Conservation (phyloP, 2,113 vertebrate genomes). For the Eublepharis macularius region DNA sequence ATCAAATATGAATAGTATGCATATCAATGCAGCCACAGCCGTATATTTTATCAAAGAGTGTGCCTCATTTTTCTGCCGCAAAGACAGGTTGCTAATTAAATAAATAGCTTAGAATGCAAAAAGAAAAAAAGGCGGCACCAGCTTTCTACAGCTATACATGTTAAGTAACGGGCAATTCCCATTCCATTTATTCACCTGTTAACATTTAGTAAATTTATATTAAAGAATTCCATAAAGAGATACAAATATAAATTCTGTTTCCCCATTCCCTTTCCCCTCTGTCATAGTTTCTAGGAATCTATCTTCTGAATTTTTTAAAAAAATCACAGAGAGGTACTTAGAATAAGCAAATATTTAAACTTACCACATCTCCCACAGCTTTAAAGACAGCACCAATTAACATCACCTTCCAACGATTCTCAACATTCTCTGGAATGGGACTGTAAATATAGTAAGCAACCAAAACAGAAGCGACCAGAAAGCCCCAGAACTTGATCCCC, state of each 20-base stretch:
- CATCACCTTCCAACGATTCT: constrained; percentile 81
- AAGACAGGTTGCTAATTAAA: not conserved
- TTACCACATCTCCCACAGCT: constrained; percentile 77
- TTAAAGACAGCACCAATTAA: constrained; percentile 53
- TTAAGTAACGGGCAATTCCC: not conserved
- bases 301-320: not conserved
- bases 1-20: not conserved
- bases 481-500: constrained; percentile 74
- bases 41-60: not conserved
- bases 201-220: fast-evolving
- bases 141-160: not conserved
- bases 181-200: fast-evolving
- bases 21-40: not conserved
- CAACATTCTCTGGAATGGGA: constrained; percentile 81
- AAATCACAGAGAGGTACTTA: not conserved
- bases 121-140: fast-evolving
- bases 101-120: not conserved
- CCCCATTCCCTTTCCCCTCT: fast-evolving
- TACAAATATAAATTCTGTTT: not conserved
- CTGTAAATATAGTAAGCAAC: constrained; percentile 81
- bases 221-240: not conserved
- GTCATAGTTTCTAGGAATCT: not conserved
- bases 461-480: constrained; percentile 71
- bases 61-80: not conserved
- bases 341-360: constrained; percentile 26